Evolutionary conservation across 2,888 invertebrate genomes (phyloP).

Genomic region (Eustalomyia histrio): DNA sequence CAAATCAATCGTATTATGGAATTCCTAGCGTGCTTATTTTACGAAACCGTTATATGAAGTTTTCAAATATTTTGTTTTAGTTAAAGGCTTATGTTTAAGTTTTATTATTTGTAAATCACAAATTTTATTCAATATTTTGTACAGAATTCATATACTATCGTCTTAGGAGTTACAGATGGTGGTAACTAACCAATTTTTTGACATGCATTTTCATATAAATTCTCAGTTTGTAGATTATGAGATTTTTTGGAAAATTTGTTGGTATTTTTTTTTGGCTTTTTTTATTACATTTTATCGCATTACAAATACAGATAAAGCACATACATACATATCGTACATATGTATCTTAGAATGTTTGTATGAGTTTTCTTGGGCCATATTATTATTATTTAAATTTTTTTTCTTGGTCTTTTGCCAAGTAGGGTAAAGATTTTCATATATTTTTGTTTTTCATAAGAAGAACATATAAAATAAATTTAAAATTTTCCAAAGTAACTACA

Average conservation of each 20-base stretch:
- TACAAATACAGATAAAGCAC: conserved; percentile 13
- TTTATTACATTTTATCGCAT: conserved; percentile 36
- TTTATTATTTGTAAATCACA: too few relatives aligned
- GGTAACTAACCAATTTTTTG: neutral
- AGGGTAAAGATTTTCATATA: conserved; percentile 58
- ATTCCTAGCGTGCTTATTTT: too few relatives aligned
- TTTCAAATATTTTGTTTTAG: too few relatives aligned
- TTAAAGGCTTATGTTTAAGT: too few relatives aligned
- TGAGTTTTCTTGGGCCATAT: conserved; percentile 39
- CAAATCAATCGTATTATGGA: too few relatives aligned
- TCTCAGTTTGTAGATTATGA: neutral
- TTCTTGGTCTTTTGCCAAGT: conserved; percentile 61
- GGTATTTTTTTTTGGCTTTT: conserved; percentile 19
- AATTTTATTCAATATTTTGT: too few relatives aligned
- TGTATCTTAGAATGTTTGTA: neutral
- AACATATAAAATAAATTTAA: conserved; percentile 10
- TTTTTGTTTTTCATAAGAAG: conserved; percentile 19
- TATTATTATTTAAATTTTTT: conserved; percentile 55
- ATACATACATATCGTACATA: too few relatives aligned
- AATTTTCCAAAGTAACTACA: conserved; percentile 8
- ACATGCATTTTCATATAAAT: neutral
- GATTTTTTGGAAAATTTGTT: conserved; percentile 1
- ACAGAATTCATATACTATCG: neutral
- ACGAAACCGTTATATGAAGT: too few relatives aligned
- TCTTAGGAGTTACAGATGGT: neutral